Base-by-base conservation (phyloP, 2,797 vertebrate species). In the Mormyrus proboscirostris region DNA sequence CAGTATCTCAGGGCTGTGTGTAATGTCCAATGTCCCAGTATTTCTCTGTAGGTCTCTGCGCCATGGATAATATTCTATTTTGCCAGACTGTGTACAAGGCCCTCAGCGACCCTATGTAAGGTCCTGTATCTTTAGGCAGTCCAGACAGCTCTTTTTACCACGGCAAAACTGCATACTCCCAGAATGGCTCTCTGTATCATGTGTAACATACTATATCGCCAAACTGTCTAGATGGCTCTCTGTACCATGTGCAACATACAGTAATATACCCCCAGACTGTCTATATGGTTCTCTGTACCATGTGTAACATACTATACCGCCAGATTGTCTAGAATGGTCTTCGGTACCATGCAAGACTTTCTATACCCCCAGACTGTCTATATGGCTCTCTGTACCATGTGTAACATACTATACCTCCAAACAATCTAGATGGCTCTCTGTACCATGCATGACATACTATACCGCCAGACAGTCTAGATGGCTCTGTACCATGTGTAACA, bases 381-480 rank as follows among this genome's bases (percentile, higher is more conserved):
- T 14, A 55, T 4, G 3, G 14, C 14, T 55, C 51, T 55, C 51
- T 19, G 51, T 55, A 19, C 53, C 53, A 5, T 55, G 4, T 5
- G 0, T 62, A 0, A 62, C n/a, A 62, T 62, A 25, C 57, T 9
- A 62, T 62, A 22, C 2, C n/a, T 0, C n/a, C n/a, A 25, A n/a
- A 62, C n/a, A 2, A n/a, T 62, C 2, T 25, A 62, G 7, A 22
- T 62, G n/a, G 57, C 57, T 62, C 57, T 22, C 57, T 9, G 88
- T 90, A 92, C 94, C 95, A 94, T 95, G 92, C 91, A 91, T 93
- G 0, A 57, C 19, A 57, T n/a, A 57, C 16, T 57, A n/a, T n/a
- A 57, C 55, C 5, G 0, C 19, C 19, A 57, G 16, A 57, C 55
- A n/a, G 55, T 57, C 19, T 57, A 19, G 16, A 19, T 0, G 53